A percentile compares a stretch with the other conserved stretches of the same genome.
Evolutionary conservation across 2,113 vertebrate genomes (phyloP).

Genomic region (Pachypanchax playfairii): DNA sequence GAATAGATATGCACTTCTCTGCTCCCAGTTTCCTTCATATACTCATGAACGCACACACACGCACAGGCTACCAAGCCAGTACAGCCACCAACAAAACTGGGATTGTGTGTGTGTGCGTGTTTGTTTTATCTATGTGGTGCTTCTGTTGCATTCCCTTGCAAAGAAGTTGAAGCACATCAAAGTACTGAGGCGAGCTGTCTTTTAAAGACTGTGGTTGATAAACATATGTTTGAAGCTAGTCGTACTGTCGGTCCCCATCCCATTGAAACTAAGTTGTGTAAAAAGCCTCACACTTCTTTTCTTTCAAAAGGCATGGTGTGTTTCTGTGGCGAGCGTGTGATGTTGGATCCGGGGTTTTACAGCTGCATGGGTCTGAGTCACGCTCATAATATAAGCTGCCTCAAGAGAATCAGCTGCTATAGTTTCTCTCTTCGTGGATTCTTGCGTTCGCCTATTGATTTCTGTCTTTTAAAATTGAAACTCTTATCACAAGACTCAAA

Average conservation of each 20-base stretch:
- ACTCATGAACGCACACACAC: constrained; percentile 32
- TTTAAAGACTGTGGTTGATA: constrained; percentile 59
- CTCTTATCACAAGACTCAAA: constrained; percentile 41
- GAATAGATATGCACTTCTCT: constrained; percentile 47
- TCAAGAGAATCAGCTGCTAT: constrained; percentile 21
- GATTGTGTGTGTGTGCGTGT: constrained; percentile 26
- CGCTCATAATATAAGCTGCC: constrained; percentile 20
- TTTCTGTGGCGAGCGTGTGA: neutral
- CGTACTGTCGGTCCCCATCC: constrained; percentile 47
- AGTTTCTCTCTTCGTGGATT: constrained; percentile 30
- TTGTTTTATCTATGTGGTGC: constrained; percentile 57
- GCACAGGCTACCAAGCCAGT: constrained; percentile 39
- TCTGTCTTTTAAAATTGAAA: constrained; percentile 47
- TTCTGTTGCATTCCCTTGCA: constrained; percentile 55
- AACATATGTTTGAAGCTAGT: constrained; percentile 58
- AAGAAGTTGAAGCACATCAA: constrained; percentile 65
- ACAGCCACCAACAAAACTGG: constrained; percentile 37
- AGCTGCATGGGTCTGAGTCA: constrained; percentile 12
- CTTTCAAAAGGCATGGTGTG: constrained; percentile 29
- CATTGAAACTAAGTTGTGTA: constrained; percentile 41
- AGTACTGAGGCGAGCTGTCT: constrained; percentile 60
- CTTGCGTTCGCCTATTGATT: constrained; percentile 38
- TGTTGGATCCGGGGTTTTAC: constrained; percentile 33
- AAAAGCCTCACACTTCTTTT: constrained; percentile 31
- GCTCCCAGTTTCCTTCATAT: constrained; percentile 28